phyloP scores from a whole-genome alignment of 2,797 vertebrate species.

The Paratrypauchen microcephalus region DNA sequence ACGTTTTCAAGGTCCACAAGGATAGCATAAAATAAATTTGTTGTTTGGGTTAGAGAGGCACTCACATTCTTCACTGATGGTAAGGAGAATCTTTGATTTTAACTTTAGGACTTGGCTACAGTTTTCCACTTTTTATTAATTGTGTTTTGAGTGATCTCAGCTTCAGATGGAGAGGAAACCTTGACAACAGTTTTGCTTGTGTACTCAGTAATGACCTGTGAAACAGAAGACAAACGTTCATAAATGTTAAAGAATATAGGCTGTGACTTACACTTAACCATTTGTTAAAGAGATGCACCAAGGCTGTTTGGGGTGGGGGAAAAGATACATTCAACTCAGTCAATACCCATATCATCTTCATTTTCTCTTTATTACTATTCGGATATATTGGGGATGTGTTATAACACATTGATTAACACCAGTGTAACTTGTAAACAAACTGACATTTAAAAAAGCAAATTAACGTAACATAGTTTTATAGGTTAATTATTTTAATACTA shows the following conservation, averaged over 20 bases:
- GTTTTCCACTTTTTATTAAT: background rate
- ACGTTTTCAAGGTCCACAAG: background rate
- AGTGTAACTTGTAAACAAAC: too few species aligned
- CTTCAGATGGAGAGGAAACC: too few species aligned
- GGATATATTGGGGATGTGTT: too few species aligned
- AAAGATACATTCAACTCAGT: too few species aligned
- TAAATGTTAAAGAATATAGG: too few species aligned
- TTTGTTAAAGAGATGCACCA: background rate
- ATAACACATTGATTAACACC: too few species aligned
- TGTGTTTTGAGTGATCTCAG: background rate
- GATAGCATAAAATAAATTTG: background rate
- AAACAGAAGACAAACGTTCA: background rate
- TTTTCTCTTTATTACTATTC: too few species aligned
- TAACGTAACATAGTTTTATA: too few species aligned
- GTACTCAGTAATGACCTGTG: background rate
- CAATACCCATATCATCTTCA: too few species aligned
- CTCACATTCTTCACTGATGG: background rate
- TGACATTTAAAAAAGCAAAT: too few species aligned
- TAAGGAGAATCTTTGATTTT: background rate
- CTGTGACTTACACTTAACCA: background rate
- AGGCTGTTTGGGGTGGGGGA: background rate
- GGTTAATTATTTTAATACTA: too few species aligned
- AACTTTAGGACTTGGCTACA: background rate
- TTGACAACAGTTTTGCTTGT: background rate
- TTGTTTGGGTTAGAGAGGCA: background rate